Evolutionary conservation across 2,113 vertebrate genomes (phyloP).

Genomic region (Chamaea fasciata): DNA sequence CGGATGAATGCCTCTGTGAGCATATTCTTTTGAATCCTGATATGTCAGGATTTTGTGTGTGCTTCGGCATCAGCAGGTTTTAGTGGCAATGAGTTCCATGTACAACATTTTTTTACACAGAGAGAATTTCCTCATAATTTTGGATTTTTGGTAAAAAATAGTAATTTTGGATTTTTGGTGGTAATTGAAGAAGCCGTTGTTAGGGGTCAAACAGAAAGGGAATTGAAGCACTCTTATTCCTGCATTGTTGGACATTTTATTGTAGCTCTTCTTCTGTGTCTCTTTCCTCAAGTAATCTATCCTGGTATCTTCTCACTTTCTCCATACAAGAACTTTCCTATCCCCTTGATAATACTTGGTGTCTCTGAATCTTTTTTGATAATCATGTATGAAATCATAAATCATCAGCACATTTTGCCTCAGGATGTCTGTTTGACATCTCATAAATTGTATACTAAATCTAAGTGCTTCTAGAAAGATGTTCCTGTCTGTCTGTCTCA

Average conservation of each 20-base stretch:
- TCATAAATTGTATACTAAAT: not conserved
- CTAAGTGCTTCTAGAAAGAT: not conserved
- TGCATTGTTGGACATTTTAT: not conserved
- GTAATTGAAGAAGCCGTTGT: not conserved
- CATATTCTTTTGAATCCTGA: not conserved
- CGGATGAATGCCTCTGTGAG: not conserved
- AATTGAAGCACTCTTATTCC: not conserved
- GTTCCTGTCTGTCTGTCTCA: not conserved
- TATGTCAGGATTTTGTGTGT: not conserved
- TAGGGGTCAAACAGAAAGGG: not conserved
- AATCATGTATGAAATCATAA: not conserved
- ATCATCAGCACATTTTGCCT: not conserved
- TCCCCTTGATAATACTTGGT: not conserved
- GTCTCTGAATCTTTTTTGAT: not conserved
- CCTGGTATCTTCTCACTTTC: not conserved
- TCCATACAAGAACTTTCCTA: not conserved
- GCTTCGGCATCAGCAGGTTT: not conserved
- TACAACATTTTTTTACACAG: not conserved
- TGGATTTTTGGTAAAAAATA: not conserved
- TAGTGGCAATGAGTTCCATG: not conserved
- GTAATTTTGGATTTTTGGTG: not conserved
- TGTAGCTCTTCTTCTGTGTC: not conserved
- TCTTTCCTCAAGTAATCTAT: not conserved
- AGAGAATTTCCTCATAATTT: not conserved
- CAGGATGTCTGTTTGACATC: not conserved